phyloP scores from a whole-genome alignment of 2,888 invertebrate genomes.

The Caenorhabditis virilis region DNA sequence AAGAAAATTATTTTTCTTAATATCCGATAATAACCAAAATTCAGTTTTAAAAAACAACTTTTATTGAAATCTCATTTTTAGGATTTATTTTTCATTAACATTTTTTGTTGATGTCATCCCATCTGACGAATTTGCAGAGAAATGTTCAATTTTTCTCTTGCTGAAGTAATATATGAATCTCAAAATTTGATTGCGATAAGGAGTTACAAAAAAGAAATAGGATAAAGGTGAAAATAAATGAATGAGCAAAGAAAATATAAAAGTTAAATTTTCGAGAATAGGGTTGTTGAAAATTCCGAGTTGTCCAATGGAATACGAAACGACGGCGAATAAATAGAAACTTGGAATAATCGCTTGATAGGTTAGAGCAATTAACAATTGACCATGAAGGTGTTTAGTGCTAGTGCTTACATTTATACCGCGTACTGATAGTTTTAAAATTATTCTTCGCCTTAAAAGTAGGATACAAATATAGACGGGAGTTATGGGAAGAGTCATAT shows the following conservation, averaged over 20 bases:
- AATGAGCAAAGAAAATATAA: too few relatives aligned
- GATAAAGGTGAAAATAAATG: too few relatives aligned
- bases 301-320: conserved; percentile 10
- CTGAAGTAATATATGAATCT: too few relatives aligned
- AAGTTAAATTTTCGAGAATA: conserved; percentile 13
- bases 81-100: too few relatives aligned
- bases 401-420: neutral
- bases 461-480: conserved; percentile 14
- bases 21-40: too few relatives aligned
- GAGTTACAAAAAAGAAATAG: conserved; percentile 12
- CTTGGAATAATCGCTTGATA: conserved; percentile 15
- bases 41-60: too few relatives aligned
- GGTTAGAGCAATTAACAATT: conserved; percentile 5
- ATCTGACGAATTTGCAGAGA: too few relatives aligned
- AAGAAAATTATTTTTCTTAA: too few relatives aligned
- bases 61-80: too few relatives aligned
- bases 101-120: too few relatives aligned
- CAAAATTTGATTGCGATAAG: conserved; percentile 3
- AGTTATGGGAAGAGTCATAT: conserved; percentile 18
- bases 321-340: conserved; percentile 15
- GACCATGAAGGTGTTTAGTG: neutral
- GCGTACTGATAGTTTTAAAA: conserved; percentile 4
- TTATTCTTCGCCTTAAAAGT: conserved; percentile 8
- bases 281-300: conserved; percentile 15
- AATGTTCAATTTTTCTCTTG: too few relatives aligned